phyloP scores from a whole-genome alignment of 2,797 vertebrate genomes.

The Typhlichthys eigenmanni region DNA sequence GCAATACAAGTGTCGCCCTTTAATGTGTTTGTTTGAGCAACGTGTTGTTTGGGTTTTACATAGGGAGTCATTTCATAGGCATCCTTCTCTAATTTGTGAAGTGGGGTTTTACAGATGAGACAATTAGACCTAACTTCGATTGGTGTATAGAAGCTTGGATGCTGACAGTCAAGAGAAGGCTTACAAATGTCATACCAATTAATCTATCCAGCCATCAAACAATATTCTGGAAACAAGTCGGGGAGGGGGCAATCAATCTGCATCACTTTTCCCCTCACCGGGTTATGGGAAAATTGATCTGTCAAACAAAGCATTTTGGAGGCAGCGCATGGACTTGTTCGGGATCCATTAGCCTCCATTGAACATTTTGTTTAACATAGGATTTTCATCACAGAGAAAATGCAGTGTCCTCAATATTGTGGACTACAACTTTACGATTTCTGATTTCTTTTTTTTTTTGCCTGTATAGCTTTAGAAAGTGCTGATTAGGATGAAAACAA shows the following conservation, averaged over 20 bases:
- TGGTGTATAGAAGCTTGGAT: constrained; percentile 57
- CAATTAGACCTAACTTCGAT: constrained; percentile 72
- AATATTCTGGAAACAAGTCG: constrained; percentile 80
- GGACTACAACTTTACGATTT: constrained; percentile 72
- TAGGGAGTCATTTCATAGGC: constrained; percentile 58
- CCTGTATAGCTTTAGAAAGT: constrained; percentile 60
- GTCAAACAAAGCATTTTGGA: constrained; percentile 82
- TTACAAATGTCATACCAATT: constrained; percentile 81
- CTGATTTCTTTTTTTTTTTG: constrained; percentile 73
- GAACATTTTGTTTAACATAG: constrained; percentile 80
- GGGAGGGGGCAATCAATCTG: constrained; percentile 69
- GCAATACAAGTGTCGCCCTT: constrained; percentile 67
- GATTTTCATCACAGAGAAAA: constrained; percentile 80
- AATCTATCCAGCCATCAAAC: constrained; percentile 81
- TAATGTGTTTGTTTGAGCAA: constrained; percentile 62
- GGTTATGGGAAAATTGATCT: constrained; percentile 83
- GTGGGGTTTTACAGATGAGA: constrained; percentile 73
- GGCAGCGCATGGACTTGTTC: constrained; percentile 74
- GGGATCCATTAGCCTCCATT: constrained; percentile 78
- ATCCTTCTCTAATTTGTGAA: constrained; percentile 69
- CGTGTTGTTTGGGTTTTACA: constrained; percentile 55
- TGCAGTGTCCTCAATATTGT: constrained; percentile 76
- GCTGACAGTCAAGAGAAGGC: constrained; percentile 76
- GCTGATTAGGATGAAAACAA: constrained; percentile 59
- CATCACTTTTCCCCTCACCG: constrained; percentile 80